Evolutionary conservation across 2,888 invertebrate genomes (phyloP).

Genomic region (Neoascia interrupta): DNA sequence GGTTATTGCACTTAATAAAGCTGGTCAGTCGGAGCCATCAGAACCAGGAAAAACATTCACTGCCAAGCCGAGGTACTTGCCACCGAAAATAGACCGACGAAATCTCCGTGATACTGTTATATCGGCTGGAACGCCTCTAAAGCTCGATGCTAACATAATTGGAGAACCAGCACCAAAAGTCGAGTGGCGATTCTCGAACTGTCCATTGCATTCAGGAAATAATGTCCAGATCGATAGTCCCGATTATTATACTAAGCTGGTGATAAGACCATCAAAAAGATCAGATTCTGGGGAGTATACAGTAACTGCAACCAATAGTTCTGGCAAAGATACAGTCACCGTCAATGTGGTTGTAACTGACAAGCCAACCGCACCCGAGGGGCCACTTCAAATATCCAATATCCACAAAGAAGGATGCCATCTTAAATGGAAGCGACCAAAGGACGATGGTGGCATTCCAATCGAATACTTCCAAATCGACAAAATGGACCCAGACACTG

Average conservation of each 20-base stretch:
- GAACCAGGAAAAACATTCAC: conserved; percentile 91
- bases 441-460: conserved; percentile 96
- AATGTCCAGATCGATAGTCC: conserved; percentile 90
- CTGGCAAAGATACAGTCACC: conserved; percentile 91
- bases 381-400: conserved; percentile 92
- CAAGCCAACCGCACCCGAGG: conserved; percentile 93
- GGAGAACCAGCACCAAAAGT: conserved; percentile 97
- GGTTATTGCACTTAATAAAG: conserved; percentile 96
- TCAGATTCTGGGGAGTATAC: conserved; percentile 93
- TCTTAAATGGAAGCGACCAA: conserved; percentile 96
- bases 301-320: conserved; percentile 91
- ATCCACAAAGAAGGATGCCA: conserved; percentile 96
- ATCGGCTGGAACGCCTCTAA: conserved; percentile 94
- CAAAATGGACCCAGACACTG: conserved; percentile 94
- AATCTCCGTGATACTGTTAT: conserved; percentile 93
- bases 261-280: conserved; percentile 88
- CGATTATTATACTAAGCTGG: conserved; percentile 93
- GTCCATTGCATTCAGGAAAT: conserved; percentile 85
- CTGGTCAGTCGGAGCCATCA: conserved; percentile 95
- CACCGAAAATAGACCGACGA: conserved; percentile 97
- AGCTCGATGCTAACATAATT: conserved; percentile 94
- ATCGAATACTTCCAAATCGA: conserved; percentile 98
- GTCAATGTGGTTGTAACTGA: conserved; percentile 92
- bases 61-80: conserved; percentile 92
- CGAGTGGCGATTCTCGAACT: conserved; percentile 94